These are phyloP conservation scores for Charaxes varanes DNA, from an alignment of 1,140 invertebrate genomes.

Conservation along the genomic window DNA sequence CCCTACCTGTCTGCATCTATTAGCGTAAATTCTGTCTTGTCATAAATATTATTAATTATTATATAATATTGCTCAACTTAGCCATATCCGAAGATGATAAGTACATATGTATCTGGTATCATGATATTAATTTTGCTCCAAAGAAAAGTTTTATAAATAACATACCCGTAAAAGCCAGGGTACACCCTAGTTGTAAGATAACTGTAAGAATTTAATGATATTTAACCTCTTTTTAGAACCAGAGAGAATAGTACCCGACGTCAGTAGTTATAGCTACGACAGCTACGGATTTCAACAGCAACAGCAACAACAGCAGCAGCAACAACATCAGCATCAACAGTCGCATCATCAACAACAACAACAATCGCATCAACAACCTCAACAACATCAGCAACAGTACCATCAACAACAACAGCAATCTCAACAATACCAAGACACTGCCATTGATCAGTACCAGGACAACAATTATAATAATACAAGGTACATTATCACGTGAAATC, in stretches of 20 bases:
- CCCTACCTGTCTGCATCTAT: no score
- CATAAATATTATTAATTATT: no score
- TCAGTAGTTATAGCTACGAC: constrained; percentile 50
- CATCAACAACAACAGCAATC: background rate
- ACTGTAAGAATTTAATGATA: no score
- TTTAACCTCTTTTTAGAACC: constrained; percentile 35
- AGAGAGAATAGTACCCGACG: constrained; percentile 44
- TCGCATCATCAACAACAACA: constrained; percentile 46
- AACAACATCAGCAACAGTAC: constrained; percentile 38
- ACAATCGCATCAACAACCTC: constrained; percentile 1
- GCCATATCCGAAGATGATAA: no score
- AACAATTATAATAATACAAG: constrained; percentile 57
- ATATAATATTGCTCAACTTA: no score
- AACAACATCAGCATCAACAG: background rate
- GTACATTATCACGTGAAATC: constrained; percentile 32
- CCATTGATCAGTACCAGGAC: constrained; percentile 48
- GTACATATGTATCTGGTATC: no score
- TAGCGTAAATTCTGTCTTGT: no score
- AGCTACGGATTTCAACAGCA: constrained; percentile 45
- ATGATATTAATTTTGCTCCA: no score
- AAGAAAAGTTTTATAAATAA: no score
- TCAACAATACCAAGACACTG: constrained; percentile 43
- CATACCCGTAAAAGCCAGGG: no score
- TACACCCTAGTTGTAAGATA: no score
- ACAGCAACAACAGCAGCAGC: constrained; percentile 24